phyloP scores from a whole-genome alignment of 2,113 vertebrate genomes.

The Ophthalmolycus amberensis region DNA sequence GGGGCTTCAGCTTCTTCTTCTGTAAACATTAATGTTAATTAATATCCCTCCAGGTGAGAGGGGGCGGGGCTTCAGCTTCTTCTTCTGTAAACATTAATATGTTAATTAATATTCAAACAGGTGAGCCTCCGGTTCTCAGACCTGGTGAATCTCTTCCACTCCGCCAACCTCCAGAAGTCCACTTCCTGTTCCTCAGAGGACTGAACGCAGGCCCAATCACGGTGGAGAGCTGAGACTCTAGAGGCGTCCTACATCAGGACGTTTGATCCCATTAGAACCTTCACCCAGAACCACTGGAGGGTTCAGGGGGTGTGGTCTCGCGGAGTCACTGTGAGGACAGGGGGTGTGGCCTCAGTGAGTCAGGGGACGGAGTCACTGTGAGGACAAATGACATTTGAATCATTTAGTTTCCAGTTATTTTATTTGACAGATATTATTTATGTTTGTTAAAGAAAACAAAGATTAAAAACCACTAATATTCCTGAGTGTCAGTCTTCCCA shows the following conservation, averaged over 20 bases:
- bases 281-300: background rate
- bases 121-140: slow-evolving; percentile 90
- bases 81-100: background rate
- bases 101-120: slow-evolving; percentile 69
- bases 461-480: no score
- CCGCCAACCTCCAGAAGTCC: slow-evolving; percentile 76
- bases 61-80: background rate
- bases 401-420: no score
- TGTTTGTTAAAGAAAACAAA: background rate
- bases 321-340: background rate
- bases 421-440: no score
- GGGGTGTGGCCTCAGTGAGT: background rate
- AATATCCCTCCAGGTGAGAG: slow-evolving; percentile 80
- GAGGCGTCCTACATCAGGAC: background rate
- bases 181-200: slow-evolving; percentile 83
- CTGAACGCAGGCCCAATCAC: slow-evolving; percentile 51
- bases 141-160: slow-evolving; percentile 90
- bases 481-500: background rate
- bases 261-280: background rate
- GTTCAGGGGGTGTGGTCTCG: background rate
- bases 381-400: no score
- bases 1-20: background rate
- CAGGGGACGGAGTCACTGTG: background rate
- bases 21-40: no score
- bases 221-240: no score